Evolutionary conservation across 2,797 vertebrate species (phyloP), one percentile per base, ranked within the genome.

Genomic region (Amblyraja radiata): DNA sequence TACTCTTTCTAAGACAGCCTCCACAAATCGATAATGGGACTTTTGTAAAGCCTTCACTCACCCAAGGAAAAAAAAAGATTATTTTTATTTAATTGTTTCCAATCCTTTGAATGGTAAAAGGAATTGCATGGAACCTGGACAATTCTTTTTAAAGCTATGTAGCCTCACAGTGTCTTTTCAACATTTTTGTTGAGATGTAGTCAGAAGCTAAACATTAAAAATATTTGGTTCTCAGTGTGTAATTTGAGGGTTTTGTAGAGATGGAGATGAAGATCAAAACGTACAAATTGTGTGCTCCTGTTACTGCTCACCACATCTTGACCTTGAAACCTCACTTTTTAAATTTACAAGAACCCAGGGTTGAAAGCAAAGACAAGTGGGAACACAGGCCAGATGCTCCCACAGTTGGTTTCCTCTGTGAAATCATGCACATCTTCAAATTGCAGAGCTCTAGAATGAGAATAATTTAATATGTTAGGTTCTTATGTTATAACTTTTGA

Each of bases 261-360:
- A 46, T 76, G 39, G 11, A 76, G 46, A 80, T 79, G 77, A n/a
- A 21, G 18, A 76, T 76, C 39, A 92, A 58, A 39, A 58, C 58
- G 39, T 58, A n/a, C 90, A n/a, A n/a, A 54, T 58, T 76, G 39
- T n/a, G 18, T 74, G 39, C 25, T 76, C 0, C 68, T 74, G 36
- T 16, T 39, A 58, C 39, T 92, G 90, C 14, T 5, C 71, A 54
- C 18, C 39, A 92, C 39, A 92, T 68, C 54, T 74, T 74, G 39
- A 91, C 68, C 36, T 54, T 91, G 71, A 91, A 13, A 54, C 74
- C 71, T 91, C 88, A 92, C 65, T 73, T 71, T 54, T 68, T 46
- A 91, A 91, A 46, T 91, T 39, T 91, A 91, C 65, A 91, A 91
- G 88, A 54, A 25, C 71, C 39, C 71, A 91, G 90, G 39, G 39